These are phyloP conservation scores for Homalodisca vitripennis DNA, from an alignment of 1,140 invertebrate species.

Conservation along the genomic window DNA sequence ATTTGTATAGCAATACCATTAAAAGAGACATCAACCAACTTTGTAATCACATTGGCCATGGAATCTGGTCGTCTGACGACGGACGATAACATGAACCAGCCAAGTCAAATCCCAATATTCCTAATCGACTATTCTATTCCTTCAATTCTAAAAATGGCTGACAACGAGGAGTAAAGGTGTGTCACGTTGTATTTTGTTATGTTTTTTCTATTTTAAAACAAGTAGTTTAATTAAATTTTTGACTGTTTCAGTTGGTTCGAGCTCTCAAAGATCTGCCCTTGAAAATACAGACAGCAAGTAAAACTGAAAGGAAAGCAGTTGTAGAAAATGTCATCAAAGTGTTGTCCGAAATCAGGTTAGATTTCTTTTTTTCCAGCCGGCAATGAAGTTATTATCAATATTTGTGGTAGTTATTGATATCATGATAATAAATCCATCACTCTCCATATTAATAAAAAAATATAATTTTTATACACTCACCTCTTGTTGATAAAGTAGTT, in stretches of 20 bases:
- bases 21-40: too few relatives aligned
- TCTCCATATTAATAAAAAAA: background rate
- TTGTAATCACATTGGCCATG: too few relatives aligned
- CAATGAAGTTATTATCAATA: conserved; percentile 21
- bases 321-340: conserved; percentile 69
- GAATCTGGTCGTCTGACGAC: too few relatives aligned
- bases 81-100: too few relatives aligned
- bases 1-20: too few relatives aligned
- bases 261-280: conserved; percentile 77
- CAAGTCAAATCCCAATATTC: too few relatives aligned
- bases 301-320: conserved; percentile 68
- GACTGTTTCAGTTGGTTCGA: conserved; percentile 61
- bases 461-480: conserved; percentile 16
- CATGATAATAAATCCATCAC: conserved; percentile 3
- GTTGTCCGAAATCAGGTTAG: conserved; percentile 69
- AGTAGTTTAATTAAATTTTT: conserved; percentile 39
- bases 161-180: conserved; percentile 34
- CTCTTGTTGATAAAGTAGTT: too few relatives aligned
- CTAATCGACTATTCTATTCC: too few relatives aligned
- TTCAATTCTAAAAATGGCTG: conserved; percentile 32
- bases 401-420: conserved; percentile 33
- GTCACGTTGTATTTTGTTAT: conserved; percentile 22
- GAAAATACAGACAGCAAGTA: conserved; percentile 72
- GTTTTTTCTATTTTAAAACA: background rate
- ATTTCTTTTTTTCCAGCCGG: conserved; percentile 30